These are phyloP conservation scores for Tragulus kanchil DNA, from an alignment of 2,113 vertebrate genomes.

Conservation along the genomic window DNA sequence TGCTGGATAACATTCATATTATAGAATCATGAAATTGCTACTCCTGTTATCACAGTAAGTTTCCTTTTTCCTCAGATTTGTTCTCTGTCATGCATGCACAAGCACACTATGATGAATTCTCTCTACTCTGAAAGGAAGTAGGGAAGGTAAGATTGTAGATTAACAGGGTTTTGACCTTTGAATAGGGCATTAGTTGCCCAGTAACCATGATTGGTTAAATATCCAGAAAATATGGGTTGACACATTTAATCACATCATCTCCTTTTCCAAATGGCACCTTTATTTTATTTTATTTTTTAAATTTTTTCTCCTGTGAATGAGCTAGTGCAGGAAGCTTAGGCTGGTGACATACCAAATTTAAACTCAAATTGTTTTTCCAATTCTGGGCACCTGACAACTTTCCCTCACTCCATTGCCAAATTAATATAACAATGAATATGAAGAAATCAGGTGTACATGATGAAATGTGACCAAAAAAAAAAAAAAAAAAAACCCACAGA, in stretches of 20 bases:
- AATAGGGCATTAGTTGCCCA: neutral
- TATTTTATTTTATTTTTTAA: neutral
- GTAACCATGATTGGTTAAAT: neutral
- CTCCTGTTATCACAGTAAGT: neutral
- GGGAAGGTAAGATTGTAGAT: neutral
- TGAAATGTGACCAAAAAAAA: neutral
- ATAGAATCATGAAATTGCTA: slow-evolving; percentile 8
- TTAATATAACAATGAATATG: neutral
- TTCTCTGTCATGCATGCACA: neutral
- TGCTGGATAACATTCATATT: neutral
- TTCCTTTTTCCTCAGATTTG: neutral
- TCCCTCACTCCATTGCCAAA: neutral
- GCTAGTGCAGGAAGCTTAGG: neutral
- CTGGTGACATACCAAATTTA: neutral
- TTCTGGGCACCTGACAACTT: slow-evolving; percentile 23
- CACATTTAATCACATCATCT: neutral
- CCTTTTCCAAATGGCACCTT: slow-evolving; percentile 11
- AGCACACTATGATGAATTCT: neutral
- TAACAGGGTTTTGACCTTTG: slow-evolving; percentile 29
- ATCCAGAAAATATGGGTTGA: neutral
- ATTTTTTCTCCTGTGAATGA: neutral
- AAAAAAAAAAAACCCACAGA: neutral
- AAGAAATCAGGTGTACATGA: neutral
- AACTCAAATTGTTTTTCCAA: slow-evolving; percentile 47
- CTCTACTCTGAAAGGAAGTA: neutral